phyloP scores from a whole-genome alignment of 2,888 invertebrate species.

The Ptilodon capucinus region DNA sequence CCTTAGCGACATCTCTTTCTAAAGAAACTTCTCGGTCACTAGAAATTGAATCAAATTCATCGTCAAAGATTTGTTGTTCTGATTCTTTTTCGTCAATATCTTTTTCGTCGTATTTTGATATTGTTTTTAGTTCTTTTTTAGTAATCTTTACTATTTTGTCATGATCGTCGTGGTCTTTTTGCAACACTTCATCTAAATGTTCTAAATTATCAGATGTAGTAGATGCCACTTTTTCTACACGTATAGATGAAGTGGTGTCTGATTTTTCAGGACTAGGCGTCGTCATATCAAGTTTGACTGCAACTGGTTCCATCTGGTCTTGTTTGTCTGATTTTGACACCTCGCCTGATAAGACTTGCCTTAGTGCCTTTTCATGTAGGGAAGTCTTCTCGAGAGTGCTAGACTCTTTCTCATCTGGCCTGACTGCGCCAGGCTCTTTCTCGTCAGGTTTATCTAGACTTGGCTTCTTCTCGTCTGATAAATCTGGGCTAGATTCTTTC shows the following conservation, averaged over 20 bases:
- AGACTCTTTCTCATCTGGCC: not conserved
- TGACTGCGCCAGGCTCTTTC: not conserved
- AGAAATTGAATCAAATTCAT: not conserved
- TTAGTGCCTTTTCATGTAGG: not conserved
- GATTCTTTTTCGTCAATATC: constrained; percentile 40
- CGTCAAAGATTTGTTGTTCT: not conserved
- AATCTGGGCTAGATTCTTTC: constrained; percentile 2
- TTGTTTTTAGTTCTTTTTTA: constrained; percentile 37
- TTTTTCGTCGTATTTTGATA: constrained; percentile 37
- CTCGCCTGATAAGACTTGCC: not conserved
- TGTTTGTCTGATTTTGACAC: not conserved
- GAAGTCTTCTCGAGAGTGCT: not conserved
- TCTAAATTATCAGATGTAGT: not conserved
- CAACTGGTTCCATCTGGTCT: not conserved
- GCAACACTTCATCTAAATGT: not conserved
- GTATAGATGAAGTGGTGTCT: not conserved
- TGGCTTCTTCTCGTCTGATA: constrained; percentile 3
- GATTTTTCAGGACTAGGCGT: not conserved
- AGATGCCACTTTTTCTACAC: not conserved
- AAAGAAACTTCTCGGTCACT: not conserved
- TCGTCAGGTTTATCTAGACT: constrained; percentile 1
- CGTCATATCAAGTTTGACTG: not conserved
- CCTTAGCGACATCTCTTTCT: not conserved
- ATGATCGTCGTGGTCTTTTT: not conserved
- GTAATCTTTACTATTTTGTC: constrained; percentile 11